Evolutionary conservation across 2,113 vertebrate genomes (phyloP).

Genomic region (Cacatua alba): DNA sequence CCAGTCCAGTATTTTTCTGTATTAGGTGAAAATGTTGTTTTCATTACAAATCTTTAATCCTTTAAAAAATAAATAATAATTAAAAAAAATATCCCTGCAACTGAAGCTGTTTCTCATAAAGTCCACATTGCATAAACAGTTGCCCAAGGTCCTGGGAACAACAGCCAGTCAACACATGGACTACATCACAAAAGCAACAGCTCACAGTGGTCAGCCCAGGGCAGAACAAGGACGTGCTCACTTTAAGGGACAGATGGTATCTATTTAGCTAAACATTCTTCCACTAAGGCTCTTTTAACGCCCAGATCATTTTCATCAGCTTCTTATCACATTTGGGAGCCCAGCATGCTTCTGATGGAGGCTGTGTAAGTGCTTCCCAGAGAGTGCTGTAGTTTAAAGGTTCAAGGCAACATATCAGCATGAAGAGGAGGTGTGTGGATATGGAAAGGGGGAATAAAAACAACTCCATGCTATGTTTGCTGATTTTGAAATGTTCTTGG

Average conservation of each 20-base stretch:
- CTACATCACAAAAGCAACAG: conserved; percentile 7
- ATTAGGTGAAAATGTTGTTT: conserved; percentile 73
- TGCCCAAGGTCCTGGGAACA: conserved; percentile 71
- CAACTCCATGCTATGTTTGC: conserved; percentile 42
- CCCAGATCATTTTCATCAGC: conserved; percentile 63
- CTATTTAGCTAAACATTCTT: conserved; percentile 68
- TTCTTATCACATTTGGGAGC: conserved; percentile 69
- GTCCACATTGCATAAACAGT: conserved; percentile 67
- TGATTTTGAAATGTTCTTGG: conserved; percentile 65
- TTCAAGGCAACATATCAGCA: conserved; percentile 54
- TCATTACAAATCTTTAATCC: conserved; percentile 62
- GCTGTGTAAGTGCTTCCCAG: conserved; percentile 41
- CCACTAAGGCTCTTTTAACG: conserved; percentile 41
- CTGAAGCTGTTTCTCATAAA: conserved; percentile 70
- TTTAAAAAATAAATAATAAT: neutral
- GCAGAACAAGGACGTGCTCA: conserved; percentile 15
- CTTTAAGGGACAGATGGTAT: conserved; percentile 67
- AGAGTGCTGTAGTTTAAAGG: conserved; percentile 43
- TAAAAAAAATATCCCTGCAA: neutral
- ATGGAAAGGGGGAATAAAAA: conserved; percentile 31
- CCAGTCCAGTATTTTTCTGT: conserved; percentile 69
- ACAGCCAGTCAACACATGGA: neutral
- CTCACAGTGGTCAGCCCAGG: conserved; percentile 29
- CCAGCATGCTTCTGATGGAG: conserved; percentile 55
- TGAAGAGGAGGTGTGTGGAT: conserved; percentile 54